Conservation (phyloP, 1,140 invertebrate species). For the Galendromus occidentalis region DNA sequence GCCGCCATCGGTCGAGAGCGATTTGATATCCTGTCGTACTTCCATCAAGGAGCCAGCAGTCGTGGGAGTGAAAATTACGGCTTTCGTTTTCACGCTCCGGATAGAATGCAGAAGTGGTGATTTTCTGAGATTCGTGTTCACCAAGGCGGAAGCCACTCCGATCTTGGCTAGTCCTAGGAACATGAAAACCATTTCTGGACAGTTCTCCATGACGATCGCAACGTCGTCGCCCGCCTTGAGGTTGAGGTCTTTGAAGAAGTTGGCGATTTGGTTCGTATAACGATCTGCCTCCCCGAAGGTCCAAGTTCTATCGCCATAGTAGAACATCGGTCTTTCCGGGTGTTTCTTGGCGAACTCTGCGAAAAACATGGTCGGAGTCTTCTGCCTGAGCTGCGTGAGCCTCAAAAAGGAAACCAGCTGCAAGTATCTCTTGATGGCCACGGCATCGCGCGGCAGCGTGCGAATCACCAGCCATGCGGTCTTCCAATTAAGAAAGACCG, state of each 20-base stretch:
- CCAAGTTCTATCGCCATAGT: conserved; percentile 57
- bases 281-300: conserved; percentile 39
- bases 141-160: conserved; percentile 57
- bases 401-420: too few relatives aligned
- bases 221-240: neutral
- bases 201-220: neutral
- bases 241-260: neutral
- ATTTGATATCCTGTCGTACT: neutral
- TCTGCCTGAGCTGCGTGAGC: conserved; percentile 26
- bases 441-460: neutral
- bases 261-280: neutral
- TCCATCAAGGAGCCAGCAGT: conserved; percentile 17
- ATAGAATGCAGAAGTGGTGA: conserved; percentile 60
- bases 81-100: conserved; percentile 51
- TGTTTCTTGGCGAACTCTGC: conserved; percentile 43
- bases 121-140: conserved; percentile 62
- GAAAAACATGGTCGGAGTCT: conserved; percentile 50
- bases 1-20: neutral
- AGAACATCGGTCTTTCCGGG: conserved; percentile 54
- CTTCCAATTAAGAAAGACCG: neutral
- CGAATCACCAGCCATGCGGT: neutral
- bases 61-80: conserved; percentile 49
- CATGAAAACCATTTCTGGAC: neutral
- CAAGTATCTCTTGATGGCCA: neutral
- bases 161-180: conserved; percentile 31